phyloP scores from a whole-genome alignment of 2,888 invertebrate species.

The Mayetiola destructor region DNA sequence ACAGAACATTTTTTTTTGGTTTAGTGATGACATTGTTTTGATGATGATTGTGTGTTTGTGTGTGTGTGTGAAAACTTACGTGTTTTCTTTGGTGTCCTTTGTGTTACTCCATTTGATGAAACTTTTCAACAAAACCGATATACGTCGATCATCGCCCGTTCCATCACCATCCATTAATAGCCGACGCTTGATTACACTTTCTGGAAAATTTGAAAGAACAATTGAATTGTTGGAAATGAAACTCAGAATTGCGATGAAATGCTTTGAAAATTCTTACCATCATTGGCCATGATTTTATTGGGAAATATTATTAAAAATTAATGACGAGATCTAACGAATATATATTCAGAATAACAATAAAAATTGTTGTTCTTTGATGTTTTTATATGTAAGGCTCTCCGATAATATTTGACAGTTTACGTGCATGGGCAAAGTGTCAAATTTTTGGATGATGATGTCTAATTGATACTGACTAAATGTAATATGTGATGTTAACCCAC shows the following conservation, averaged over 20 bases:
- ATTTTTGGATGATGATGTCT: too few species aligned
- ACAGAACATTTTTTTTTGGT: not conserved
- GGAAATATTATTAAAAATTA: not conserved
- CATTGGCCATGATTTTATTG: not conserved
- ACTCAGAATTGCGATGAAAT: not conserved
- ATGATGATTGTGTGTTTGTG: too few species aligned
- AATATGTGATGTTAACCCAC: too few species aligned
- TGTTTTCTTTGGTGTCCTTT: slow-evolving; percentile 51
- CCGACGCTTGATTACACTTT: slow-evolving; percentile 84
- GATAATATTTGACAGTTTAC: too few species aligned
- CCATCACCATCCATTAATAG: slow-evolving; percentile 94
- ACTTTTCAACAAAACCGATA: slow-evolving; percentile 72
- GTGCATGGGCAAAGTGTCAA: too few species aligned
- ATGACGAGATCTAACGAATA: too few species aligned
- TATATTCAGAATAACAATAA: too few species aligned
- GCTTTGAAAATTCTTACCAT: not conserved
- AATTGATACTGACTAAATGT: too few species aligned
- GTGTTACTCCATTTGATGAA: slow-evolving; percentile 66
- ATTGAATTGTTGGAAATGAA: not conserved
- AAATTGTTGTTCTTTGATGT: too few species aligned
- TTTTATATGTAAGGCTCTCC: too few species aligned
- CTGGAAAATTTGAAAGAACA: slow-evolving; percentile 38
- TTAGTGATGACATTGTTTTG: too few species aligned
- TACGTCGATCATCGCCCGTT: slow-evolving; percentile 82
- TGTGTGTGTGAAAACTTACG: too few species aligned